Evolutionary conservation across 2,113 vertebrate species (phyloP).

Genomic region (Phyllostomus discolor): DNA sequence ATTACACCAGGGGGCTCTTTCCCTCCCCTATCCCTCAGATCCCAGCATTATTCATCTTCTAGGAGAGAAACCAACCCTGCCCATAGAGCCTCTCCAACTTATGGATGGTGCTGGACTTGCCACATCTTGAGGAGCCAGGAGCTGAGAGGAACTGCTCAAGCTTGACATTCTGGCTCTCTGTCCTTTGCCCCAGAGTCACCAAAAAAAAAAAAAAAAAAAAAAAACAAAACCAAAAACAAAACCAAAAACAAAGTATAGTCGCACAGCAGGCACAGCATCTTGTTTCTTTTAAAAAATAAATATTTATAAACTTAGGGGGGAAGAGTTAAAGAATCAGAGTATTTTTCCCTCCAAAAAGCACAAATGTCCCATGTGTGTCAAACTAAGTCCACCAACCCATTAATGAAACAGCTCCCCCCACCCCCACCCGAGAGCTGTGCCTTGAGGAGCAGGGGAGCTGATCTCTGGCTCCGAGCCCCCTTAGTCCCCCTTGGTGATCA

Average conservation of each 20-base stretch:
- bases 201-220: neutral
- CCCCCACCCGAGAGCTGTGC: neutral
- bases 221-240: too few relatives aligned
- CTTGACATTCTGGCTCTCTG: neutral
- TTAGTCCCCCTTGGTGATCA: slow-evolving; percentile 96
- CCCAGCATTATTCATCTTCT: neutral
- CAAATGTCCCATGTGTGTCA: slow-evolving; percentile 59
- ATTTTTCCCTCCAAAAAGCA: slow-evolving; percentile 74
- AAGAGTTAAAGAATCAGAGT: slow-evolving; percentile 73
- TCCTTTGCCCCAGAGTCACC: slow-evolving; percentile 34
- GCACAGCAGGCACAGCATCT: slow-evolving; percentile 65
- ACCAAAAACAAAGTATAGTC: slow-evolving; percentile 5
- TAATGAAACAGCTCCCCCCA: slow-evolving; percentile 2
- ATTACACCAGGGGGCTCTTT: neutral
- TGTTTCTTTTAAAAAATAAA: slow-evolving; percentile 84
- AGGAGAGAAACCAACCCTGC: neutral
- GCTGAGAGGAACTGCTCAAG: neutral
- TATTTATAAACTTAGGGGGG: slow-evolving; percentile 83
- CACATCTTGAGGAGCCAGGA: neutral
- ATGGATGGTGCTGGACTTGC: neutral
- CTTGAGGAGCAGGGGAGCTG: neutral
- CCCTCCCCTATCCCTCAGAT: neutral
- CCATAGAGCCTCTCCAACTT: neutral
- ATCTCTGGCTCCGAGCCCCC: slow-evolving; percentile 6
- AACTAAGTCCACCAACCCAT: slow-evolving; percentile 65